A percentile compares a stretch with the other conserved stretches of the same genome.
phyloP scores from a whole-genome alignment of 2,113 vertebrate species.

The Pachycephala philippinensis region DNA sequence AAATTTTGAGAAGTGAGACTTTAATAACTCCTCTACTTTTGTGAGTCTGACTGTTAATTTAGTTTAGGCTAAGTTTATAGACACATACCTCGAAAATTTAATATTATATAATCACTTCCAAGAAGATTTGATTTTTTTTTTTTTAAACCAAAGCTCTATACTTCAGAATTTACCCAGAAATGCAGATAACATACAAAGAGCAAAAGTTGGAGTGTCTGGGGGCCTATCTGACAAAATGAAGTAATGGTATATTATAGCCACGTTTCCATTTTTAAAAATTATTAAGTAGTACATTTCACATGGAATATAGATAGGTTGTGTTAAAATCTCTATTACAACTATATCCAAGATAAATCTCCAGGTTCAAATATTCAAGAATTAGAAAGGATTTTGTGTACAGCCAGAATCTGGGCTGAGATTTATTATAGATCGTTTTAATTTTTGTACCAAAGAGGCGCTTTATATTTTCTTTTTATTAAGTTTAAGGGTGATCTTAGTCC shows the following conservation, averaged over 20 bases:
- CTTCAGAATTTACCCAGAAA: neutral
- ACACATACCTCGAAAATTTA: neutral
- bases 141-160: rapidly evolving
- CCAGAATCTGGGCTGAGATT: neutral
- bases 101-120: neutral
- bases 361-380: neutral
- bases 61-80: neutral
- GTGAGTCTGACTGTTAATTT: neutral
- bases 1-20: neutral
- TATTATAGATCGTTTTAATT: neutral
- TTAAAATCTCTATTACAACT: neutral
- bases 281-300: neutral
- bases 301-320: neutral
- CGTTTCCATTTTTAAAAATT: neutral
- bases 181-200: neutral
- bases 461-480: neutral
- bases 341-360: neutral
- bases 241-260: neutral
- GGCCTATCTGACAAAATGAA: neutral
- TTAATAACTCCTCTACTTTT: neutral
- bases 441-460: neutral
- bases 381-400: neutral
- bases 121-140: neutral
- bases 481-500: neutral
- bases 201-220: neutral